phyloP scores from a whole-genome alignment of 2,888 invertebrate species.

The Melinaea marsaeus region DNA sequence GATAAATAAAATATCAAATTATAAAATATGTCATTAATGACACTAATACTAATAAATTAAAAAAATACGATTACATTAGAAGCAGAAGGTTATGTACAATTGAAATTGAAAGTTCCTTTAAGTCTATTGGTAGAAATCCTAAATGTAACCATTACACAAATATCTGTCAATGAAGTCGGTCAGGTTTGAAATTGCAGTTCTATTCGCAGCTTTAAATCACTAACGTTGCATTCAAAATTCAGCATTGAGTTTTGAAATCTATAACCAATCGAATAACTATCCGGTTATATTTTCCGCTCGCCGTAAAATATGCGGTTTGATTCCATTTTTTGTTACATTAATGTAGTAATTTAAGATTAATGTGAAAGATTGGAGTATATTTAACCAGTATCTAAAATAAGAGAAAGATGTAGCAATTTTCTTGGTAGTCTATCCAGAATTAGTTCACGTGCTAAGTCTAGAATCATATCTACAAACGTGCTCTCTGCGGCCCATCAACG shows the following conservation, averaged over 20 bases:
- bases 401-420: not conserved
- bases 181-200: conserved; percentile 24
- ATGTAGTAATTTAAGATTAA: too few relatives aligned
- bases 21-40: too few relatives aligned
- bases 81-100: not conserved
- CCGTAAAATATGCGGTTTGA: too few relatives aligned
- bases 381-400: too few relatives aligned
- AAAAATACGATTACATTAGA: not conserved
- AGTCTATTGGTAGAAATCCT: conserved; percentile 21
- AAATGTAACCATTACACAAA: conserved; percentile 24
- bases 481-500: not conserved
- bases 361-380: too few relatives aligned
- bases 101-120: not conserved
- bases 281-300: too few relatives aligned
- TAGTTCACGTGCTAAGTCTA: not conserved
- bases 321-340: too few relatives aligned
- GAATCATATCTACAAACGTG: conserved; percentile 1
- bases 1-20: too few relatives aligned
- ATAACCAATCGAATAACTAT: not conserved
- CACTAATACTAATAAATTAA: not conserved
- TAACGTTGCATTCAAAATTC: conserved; percentile 7
- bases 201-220: conserved; percentile 22
- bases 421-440: not conserved
- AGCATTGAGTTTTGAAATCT: not conserved
- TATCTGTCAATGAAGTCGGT: conserved; percentile 25